Evolutionary conservation across 2,113 vertebrate species (phyloP), one percentile per base, ranked within the genome.

Genomic region (Corythaixoides concolor): DNA sequence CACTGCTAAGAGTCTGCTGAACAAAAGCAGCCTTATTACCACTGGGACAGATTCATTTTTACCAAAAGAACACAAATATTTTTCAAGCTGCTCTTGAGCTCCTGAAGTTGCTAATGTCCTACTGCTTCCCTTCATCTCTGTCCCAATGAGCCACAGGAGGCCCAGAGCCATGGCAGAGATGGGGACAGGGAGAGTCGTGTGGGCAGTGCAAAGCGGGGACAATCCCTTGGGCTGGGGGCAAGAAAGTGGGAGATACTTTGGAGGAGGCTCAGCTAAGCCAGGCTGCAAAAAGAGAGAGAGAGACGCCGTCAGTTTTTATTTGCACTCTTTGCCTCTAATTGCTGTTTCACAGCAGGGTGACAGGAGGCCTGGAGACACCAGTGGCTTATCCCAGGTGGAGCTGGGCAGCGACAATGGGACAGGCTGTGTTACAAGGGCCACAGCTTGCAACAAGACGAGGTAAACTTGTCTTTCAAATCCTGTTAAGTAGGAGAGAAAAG

Each of bases 11-110:
- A 92, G 92, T 72, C 90, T n/a, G 50, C 82, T 77, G 91, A 96
- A 96, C 86, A 95, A 97, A 88, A 91, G 81, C 77, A 83, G 89
- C 87, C 94, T 83, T 93, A 94, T 91, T 95, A 95, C 93, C 88
- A 74, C 82, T 70, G 95, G 80, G 95, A 91, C 47, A 82, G 86
- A 88, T 90, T 94, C 86, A 59, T 92, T 96, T 68, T 89, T 91
- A 67, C 73, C 55, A 58, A 89, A 92, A 84, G 81, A 94, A 81
- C 81, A 85, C 81, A 84, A 88, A 59, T 87, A 94, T 93, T 94
- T 97, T 94, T 91, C 86, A 89, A 90, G 88, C 88, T 89, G 78
- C 91, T 87, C 63, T 93, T 41, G 70, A 95, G 85, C 53, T 95
- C 74, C 91, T 72, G 53, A 58, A 82, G 94, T 94, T 88, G 84